Evolutionary conservation across 1,140 invertebrate genomes (phyloP).

Genomic region (Sycophaga agraensis): DNA sequence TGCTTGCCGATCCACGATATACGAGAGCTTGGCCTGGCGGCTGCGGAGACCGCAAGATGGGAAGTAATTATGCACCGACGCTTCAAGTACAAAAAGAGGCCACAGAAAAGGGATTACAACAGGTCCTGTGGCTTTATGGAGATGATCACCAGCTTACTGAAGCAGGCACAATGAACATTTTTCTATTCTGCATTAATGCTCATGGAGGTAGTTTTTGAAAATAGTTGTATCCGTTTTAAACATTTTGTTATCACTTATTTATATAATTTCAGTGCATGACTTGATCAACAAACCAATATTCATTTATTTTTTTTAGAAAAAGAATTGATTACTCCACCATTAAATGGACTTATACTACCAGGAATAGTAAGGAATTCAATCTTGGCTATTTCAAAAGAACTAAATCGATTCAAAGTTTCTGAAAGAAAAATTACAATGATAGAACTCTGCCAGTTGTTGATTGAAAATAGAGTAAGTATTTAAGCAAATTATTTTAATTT

Average conservation of each 20-base stretch:
- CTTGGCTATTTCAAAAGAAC: constrained; percentile 76
- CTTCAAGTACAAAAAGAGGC: constrained; percentile 83
- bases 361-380: constrained; percentile 90
- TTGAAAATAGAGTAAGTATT: constrained; percentile 78
- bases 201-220: constrained; percentile 74
- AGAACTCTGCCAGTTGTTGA: constrained; percentile 72
- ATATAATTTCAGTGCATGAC: too few relatives aligned
- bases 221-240: too few relatives aligned
- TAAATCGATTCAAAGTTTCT: constrained; percentile 84
- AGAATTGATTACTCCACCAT: constrained; percentile 90
- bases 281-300: too few relatives aligned
- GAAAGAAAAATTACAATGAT: constrained; percentile 87
- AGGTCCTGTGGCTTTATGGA: constrained; percentile 97
- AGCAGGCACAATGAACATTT: constrained; percentile 99
- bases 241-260: too few relatives aligned
- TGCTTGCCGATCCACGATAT: constrained; percentile 78
- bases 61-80: constrained; percentile 89
- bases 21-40: constrained; percentile 95
- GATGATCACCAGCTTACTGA: constrained; percentile 94
- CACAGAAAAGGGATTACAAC: constrained; percentile 79
- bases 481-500: neutral
- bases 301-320: constrained; percentile 66
- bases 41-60: constrained; percentile 92
- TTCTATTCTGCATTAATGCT: constrained; percentile 85
- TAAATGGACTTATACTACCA: constrained; percentile 89